Conservation (phyloP, 1,140 invertebrate genomes). For the Charaxes varanes region DNA sequence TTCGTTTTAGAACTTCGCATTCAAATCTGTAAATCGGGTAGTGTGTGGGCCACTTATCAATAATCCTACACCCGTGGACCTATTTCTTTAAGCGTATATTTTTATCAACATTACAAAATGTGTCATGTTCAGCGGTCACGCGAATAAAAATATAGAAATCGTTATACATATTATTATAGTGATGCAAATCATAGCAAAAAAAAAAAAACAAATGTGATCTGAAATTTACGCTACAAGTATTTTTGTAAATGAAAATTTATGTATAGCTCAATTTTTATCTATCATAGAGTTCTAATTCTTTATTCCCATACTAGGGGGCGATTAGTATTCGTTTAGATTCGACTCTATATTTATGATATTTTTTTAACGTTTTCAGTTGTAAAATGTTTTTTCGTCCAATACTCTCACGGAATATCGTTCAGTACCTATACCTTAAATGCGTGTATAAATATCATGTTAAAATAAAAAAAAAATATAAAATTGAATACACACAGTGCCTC, state of each 20-base stretch:
- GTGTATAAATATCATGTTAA: slow-evolving; percentile 36
- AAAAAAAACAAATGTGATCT: slow-evolving; percentile 72
- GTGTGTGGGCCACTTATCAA: not conserved
- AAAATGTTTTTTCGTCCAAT: slow-evolving; percentile 16
- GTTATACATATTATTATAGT: slow-evolving; percentile 26
- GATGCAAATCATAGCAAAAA: slow-evolving; percentile 48
- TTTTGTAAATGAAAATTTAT: slow-evolving; percentile 69
- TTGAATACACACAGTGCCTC: slow-evolving; percentile 75
- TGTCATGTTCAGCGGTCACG: slow-evolving; percentile 5
- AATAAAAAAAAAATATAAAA: slow-evolving; percentile 35
- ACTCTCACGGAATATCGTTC: slow-evolving; percentile 13
- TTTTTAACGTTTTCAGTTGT: slow-evolving; percentile 15
- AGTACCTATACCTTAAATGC: slow-evolving; percentile 7
- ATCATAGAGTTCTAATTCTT: slow-evolving; percentile 17
- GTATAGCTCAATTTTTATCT: slow-evolving; percentile 61
- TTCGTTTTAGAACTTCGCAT: too few species aligned
- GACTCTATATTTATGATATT: slow-evolving; percentile 13
- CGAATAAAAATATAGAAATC: slow-evolving; percentile 15
- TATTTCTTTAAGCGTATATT: not conserved
- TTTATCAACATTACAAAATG: slow-evolving; percentile 4
- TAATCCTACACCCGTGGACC: not conserved
- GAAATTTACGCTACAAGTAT: slow-evolving; percentile 67
- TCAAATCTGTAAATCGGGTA: not conserved
- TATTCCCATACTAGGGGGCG: slow-evolving; percentile 3
- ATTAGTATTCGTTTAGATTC: slow-evolving; percentile 5